Evolutionary conservation across 2,113 vertebrate species (phyloP).

Genomic region (Sorex araneus): DNA sequence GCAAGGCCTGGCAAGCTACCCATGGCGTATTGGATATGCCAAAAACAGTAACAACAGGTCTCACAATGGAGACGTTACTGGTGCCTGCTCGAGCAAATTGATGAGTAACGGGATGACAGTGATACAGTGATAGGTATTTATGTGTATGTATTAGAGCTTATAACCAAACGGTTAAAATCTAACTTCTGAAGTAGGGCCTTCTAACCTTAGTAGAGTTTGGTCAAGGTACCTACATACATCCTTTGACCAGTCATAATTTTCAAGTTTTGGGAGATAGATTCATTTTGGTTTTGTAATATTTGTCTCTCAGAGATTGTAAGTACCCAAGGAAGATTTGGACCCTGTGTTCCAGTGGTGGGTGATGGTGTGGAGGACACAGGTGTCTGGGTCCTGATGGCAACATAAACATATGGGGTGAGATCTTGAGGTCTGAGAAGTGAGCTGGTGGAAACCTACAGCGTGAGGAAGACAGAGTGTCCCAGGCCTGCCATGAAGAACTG

Average conservation of each 20-base stretch:
- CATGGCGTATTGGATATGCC: too few species aligned
- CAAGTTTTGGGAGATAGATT: background rate
- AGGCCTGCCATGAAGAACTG: background rate
- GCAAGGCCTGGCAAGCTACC: too few species aligned
- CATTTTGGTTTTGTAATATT: slow-evolving; percentile 72
- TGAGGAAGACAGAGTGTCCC: background rate
- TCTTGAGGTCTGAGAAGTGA: too few species aligned
- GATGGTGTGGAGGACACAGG: too few species aligned
- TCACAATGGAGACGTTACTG: too few species aligned
- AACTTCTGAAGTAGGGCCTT: slow-evolving; percentile 64
- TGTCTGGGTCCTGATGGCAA: background rate
- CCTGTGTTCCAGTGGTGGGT: background rate
- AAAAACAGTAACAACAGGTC: too few species aligned
- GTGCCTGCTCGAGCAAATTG: too few species aligned
- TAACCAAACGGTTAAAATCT: slow-evolving; percentile 48
- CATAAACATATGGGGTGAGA: too few species aligned
- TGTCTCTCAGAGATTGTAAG: slow-evolving; percentile 50
- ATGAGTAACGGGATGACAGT: too few species aligned
- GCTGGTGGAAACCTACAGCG: too few species aligned
- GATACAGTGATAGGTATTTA: background rate
- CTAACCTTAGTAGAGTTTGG: slow-evolving; percentile 41
- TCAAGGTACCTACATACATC: background rate
- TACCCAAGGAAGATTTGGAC: background rate
- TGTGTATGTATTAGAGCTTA: slow-evolving; percentile 33
- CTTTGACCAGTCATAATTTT: background rate